Conservation (phyloP, 2,113 vertebrate genomes). For the Murina feae region DNA sequence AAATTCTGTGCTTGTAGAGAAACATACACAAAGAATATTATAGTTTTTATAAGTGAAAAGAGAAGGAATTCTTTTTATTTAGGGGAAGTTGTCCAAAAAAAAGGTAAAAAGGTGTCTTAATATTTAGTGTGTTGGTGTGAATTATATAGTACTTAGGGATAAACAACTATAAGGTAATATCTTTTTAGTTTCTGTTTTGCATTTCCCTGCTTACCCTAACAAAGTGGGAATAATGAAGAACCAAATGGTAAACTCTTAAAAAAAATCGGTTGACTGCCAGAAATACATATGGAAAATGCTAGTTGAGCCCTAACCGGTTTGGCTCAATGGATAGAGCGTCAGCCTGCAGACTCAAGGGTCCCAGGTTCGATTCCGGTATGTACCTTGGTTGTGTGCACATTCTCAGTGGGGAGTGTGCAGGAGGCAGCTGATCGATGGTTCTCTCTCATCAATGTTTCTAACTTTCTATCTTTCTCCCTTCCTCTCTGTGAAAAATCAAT, state of each 20-base stretch:
- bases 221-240: conserved; percentile 19
- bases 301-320: neutral
- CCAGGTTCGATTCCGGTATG: too few relatives aligned
- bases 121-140: conserved; percentile 40
- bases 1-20: conserved; percentile 25
- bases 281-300: neutral
- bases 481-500: too few relatives aligned
- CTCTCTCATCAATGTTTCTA: too few relatives aligned
- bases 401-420: too few relatives aligned
- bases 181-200: neutral
- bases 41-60: conserved; percentile 34
- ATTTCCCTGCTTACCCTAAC: neutral
- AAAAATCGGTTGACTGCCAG: neutral
- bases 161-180: conserved; percentile 3
- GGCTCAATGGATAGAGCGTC: too few relatives aligned
- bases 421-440: too few relatives aligned
- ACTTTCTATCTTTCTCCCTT: too few relatives aligned
- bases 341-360: too few relatives aligned
- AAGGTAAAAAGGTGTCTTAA: conserved; percentile 43
- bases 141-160: conserved; percentile 3
- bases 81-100: conserved; percentile 53
- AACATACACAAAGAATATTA: conserved; percentile 63
- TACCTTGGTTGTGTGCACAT: too few relatives aligned
- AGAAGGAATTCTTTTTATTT: conserved; percentile 51
- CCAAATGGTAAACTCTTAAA: neutral